These are phyloP conservation scores for Phylloscopus trochilus DNA, from an alignment of 2,113 vertebrate genomes.

Conservation along the genomic window DNA sequence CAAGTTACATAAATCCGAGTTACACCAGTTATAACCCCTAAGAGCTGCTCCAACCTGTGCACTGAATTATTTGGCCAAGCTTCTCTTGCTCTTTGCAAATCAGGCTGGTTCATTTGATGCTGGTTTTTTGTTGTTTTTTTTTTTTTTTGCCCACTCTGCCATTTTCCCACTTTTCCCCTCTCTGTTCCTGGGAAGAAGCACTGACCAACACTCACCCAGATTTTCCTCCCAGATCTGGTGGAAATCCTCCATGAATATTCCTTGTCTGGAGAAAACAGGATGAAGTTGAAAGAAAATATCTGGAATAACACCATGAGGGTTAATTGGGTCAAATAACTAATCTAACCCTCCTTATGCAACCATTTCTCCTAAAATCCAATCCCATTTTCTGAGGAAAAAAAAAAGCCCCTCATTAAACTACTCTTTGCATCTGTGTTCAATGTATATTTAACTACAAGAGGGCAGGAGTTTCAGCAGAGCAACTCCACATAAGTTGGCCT, in stretches of 20 bases:
- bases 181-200: neutral
- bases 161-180: neutral
- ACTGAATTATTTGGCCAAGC: neutral
- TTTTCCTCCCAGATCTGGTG: accelerated
- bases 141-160: neutral
- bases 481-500: neutral
- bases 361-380: neutral
- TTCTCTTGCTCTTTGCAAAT: neutral
- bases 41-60: neutral
- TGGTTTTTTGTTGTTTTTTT: too few relatives aligned
- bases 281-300: neutral
- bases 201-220: neutral
- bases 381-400: neutral
- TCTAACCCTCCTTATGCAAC: neutral
- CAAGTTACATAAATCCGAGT: neutral
- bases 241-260: neutral
- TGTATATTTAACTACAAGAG: neutral
- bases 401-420: neutral
- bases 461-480: neutral
- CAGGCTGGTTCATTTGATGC: neutral
- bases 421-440: neutral
- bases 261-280: neutral
- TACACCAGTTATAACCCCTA: neutral
- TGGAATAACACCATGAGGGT: neutral
- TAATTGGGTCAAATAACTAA: neutral